Evolutionary conservation across 2,888 invertebrate species (phyloP), one percentile per base, ranked within the genome.

Genomic region (Mesorhabditis belari): DNA sequence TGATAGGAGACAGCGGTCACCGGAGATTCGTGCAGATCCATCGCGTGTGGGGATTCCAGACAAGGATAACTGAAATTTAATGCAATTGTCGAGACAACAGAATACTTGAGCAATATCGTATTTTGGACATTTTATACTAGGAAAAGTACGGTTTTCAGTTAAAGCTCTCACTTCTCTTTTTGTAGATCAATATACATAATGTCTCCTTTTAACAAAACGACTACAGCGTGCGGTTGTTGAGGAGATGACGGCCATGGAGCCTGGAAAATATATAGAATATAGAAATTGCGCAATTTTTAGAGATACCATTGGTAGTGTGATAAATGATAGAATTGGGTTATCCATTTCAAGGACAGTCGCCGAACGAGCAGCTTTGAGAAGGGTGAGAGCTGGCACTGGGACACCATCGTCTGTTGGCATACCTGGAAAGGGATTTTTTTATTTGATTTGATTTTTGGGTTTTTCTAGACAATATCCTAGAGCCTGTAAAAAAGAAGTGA

Each of bases 1-100:
- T 94, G 88, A 86, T 98, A 98, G 64, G 89, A 88, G 84, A 94
- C 92, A 85, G 91, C 91, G 61, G 96, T 96, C 80, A 98, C 95
- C 24, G 95, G 91, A 58, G 94, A 93, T 85, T 98, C 96, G 86
- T 98, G 96, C 75, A 98, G 87, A 85, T 98, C 96, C 94, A 98
- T 95, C 67, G 96, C 92, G 85, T 98, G 96, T 52, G 96, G 98
- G 86, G 95, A 95, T 85, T 96, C 95, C 85, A 95, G 92, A 85
- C 94, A 93, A 25, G 96, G 96, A 85, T 94, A 98, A 23, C 85
- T 85, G 77, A 9, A 77, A 69, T n/a, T 6, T 19, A 50, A 35
- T n/a, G n/a, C n/a, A n/a, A n/a, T n/a, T n/a, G n/a, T n/a, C n/a
- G n/a, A n/a, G n/a, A n/a, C n/a, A n/a, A n/a, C n/a, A n/a, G n/a